Evolutionary conservation across 2,113 vertebrate genomes (phyloP).

Genomic region (Colaptes auratus): DNA sequence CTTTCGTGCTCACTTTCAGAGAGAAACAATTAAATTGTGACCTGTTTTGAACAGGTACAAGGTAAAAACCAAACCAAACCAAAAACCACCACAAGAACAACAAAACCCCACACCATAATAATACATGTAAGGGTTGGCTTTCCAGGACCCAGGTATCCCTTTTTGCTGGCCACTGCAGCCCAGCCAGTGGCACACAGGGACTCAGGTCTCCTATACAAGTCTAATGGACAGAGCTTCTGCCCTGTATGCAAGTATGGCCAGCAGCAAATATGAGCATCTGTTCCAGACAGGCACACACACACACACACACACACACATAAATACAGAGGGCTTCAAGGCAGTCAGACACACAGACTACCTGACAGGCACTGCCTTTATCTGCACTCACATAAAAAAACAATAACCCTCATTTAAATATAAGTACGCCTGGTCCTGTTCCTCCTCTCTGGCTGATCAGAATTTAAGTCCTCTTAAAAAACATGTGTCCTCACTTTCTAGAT

Average conservation of each 20-base stretch:
- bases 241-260: neutral
- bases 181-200: rapidly evolving
- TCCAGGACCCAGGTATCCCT: too few relatives aligned
- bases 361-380: neutral
- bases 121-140: neutral
- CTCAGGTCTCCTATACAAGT: neutral
- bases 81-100: too few relatives aligned
- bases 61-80: neutral
- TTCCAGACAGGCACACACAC: neutral
- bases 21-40: neutral
- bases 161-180: neutral
- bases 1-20: neutral
- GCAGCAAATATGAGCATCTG: neutral
- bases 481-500: neutral
- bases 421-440: neutral
- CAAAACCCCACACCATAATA: too few relatives aligned
- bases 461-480: neutral
- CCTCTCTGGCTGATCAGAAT: neutral
- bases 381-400: neutral
- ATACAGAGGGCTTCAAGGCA: neutral
- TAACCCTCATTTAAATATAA: neutral
- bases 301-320: rapidly evolving
- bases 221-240: neutral
- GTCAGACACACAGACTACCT: rapidly evolving
- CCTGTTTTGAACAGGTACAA: neutral